Base-by-base conservation (phyloP, 37 sponge, comb jelly and placozoan species). In the Amphimedon queenslandica region DNA sequence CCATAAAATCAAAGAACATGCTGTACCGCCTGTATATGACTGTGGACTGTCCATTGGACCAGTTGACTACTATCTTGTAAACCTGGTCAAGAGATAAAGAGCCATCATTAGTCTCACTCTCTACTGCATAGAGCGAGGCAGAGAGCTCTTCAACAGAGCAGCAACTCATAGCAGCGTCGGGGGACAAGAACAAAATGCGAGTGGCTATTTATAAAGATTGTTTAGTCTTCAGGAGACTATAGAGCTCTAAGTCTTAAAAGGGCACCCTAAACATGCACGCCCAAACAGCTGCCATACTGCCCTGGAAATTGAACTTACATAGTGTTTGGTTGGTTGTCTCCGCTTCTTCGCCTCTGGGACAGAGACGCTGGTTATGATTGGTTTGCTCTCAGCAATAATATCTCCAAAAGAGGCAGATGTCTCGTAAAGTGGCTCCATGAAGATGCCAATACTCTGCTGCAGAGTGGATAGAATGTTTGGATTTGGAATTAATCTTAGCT, bases 1-100 rank as follows among this genome's bases (percentile, higher is more conserved):
- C 89, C 76, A 77, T 66, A 65, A 93, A 84, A 63, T 93, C 93
- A 66, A 93, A 93, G 81, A 93, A 93, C 58, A 78, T 70, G 36
- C 79, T 80, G 82, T 88, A 93, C 1, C 88, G 75, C 4, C 93
- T 30, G 57, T 90, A 90, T 28, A 90, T 70, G 53, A 86, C 73
- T 13, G 55, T 43, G 29, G 55, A 67, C 11, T 40, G 61, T 0
- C 85, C 82, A 69, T 74, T 81, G 30, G 93, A 80, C 93, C 93
- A 93, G 30, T 84, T 68, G n/a, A 93, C 89, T 4, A 88, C 79
- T 40, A 93, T 66, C 75, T 93, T 88, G 82, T 88, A 93, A 11
- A 84, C 86, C 85, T 93, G 79, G 4, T 35, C 30, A 72, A 23
- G 25, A 25, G 20, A 72, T 55, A 18, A 2, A 11, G 55, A 25